Evolutionary conservation across 2,888 invertebrate species (phyloP), one percentile per base, ranked within the genome.

Genomic region (Tenthredo scrophulariae): DNA sequence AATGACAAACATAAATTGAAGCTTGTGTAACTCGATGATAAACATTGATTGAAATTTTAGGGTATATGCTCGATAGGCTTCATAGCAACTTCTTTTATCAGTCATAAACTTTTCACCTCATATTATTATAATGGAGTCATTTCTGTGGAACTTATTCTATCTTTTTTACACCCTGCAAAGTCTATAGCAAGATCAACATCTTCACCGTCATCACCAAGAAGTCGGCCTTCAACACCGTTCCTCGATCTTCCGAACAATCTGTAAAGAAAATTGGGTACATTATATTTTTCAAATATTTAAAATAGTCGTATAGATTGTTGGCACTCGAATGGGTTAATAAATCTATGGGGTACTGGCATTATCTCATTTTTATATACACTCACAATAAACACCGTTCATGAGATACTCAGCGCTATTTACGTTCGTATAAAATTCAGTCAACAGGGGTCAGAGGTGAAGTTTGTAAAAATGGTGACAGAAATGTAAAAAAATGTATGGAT

Each of bases 231-330:
- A 26, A 93, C 91, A 9, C 93, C 93, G 62, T 91, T 91, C 87
- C 93, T 94, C 58, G 92, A 91, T 88, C 92, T 92, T 82, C 93
- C 93, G 88, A 94, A 92, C 84, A 94, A 91, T 88, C 94, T 94
- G 91, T 4, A 92, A 90, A 85, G 50, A 37, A 72, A 85, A 85
- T 50, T 80, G 15, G 46, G 13, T 0, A n/a, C 58, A 13, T 40
- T 77, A 84, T 79, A 37, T 37, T 79, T 37, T 79, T 77, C 29
- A 4, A 67, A 46, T 85, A 79, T 43, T 33, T 87, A 88, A n/a
- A 65, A n/a, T 13, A 62, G 40, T 77, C 43, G 65, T 6, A 7
- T 7, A 0, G n/a, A 84, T 26, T 29, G 29, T 80, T 85, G 29
- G 80, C 54, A 33, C 84, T 85, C 13, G 62, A 83, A 40, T 43